Evolutionary conservation across 2,797 vertebrate genomes (phyloP), one percentile per base, ranked within the genome.

Genomic region (Allobates femoralis): DNA sequence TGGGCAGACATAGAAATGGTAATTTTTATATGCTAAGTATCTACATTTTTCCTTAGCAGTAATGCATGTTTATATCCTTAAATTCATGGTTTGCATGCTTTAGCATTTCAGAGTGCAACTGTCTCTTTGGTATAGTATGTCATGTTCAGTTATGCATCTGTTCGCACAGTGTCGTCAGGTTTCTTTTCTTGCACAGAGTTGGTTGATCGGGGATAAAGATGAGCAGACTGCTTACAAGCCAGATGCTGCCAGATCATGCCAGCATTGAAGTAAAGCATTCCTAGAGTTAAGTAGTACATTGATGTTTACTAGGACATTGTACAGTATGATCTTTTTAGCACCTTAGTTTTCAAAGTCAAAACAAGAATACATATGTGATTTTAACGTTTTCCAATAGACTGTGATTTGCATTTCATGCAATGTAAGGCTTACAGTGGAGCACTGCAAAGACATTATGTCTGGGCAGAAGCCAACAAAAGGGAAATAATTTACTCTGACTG

Each of bases 401-500:
- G 64, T 16, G 3, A 41, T 77, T 55, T 83, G 67, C 10, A 87
- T 30, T 83, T 71, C 41, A 88, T 85, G 4, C 79, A 88, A 32
- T 50, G 23, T 78, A 86, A 16, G 79, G 15, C 79, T 86, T 82
- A 83, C 78, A 56, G 50, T 85, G 79, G 78, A 11, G 67, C 19
- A 89, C 89, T 85, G 79, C 66, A 50, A 86, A 85, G 2, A 4
- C 0, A 88, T 71, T 81, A 85, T 11, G 32, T 85, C 71, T 88
- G 85, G 58, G 37, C 83, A 87, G 23, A 85, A 87, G 67, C 73
- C 83, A 90, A 89, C 41, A 85, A 26, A 50, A 88, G 85, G 60
- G 88, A 37, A 82, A 66, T 81, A 86, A 75, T 86, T 89, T 87
- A 89, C 79, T 89, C 51, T 90, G 86, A 88, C 83, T 89, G 41